Base-by-base conservation (phyloP, 1,140 invertebrate species). In the Prorops nasuta region DNA sequence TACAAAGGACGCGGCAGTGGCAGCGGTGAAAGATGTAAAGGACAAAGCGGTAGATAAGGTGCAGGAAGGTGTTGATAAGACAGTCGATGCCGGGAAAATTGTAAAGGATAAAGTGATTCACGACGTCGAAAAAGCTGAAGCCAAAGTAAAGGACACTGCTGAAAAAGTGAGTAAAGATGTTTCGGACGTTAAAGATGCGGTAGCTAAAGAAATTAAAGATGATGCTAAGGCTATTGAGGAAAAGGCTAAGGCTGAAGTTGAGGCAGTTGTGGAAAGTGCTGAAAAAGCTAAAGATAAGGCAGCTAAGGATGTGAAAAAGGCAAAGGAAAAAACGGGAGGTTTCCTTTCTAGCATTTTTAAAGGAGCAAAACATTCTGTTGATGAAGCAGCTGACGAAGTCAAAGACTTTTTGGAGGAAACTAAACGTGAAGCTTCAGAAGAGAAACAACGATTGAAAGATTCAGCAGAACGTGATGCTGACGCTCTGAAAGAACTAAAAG, bases 381-480 rank as follows among this genome's bases (percentile, higher is more conserved):
- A 66, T 24, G 64, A 72, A 39, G 59, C 64, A 12, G 50, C 65
- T 3, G 66, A 73, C 22, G 64, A 69, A 17, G 54, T 73, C 8
- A 61, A 66, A 3, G 51, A 68, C 36, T 60, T 67, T 22, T 43
- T 66, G n/a, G 64, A 72, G 10, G 60, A 67, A 18, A 56, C 44
- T 1, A 56, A 54, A 31, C 28, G 54, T 35, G 42, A 62, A 17
- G 49, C 60, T 4, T 24, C 37, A 3, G 56, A 57, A 24, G 58
- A 64, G 32, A 44, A 48, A 42, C 49, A 51, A 36, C 57, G 48
- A 15, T 28, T 28, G 24, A 28, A 28, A 28, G 24, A n/a, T n/a
- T n/a, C 63, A 6, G 63, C 58, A 16, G 44, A 66, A 16, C 57
- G 63, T 53, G 42, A 63, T 14, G 52, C 40, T 12, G 41, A 38